Conservation (phyloP, 2,797 vertebrate species). For the Periophthalmus magnuspinnatus region DNA sequence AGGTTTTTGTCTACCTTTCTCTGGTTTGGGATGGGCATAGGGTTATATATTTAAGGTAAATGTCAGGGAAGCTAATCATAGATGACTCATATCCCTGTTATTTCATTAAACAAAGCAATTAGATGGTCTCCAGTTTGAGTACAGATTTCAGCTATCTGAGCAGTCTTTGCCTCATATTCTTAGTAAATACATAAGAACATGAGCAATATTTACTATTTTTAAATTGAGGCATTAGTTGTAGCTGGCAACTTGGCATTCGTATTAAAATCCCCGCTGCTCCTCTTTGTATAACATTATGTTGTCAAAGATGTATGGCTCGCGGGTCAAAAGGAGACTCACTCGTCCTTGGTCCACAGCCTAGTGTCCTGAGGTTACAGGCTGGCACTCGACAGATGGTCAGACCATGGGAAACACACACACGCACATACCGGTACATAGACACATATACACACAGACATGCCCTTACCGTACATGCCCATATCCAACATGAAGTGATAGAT, state of each 20-base stretch:
- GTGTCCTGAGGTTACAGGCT: slow-evolving; percentile 44
- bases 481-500: slow-evolving; percentile 21
- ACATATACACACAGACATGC: neutral
- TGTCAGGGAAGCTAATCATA: no score
- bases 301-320: slow-evolving; percentile 49
- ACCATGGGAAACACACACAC: slow-evolving; percentile 34
- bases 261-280: slow-evolving; percentile 13
- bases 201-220: neutral
- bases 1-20: no score
- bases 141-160: neutral
- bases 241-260: neutral
- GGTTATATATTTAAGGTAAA: no score
- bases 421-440: neutral
- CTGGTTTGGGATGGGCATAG: no score
- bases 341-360: slow-evolving; percentile 42
- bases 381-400: slow-evolving; percentile 66
- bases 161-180: no score
- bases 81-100: no score
- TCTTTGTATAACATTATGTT: slow-evolving; percentile 29
- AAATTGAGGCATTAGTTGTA: neutral
- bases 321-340: slow-evolving; percentile 39
- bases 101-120: no score
- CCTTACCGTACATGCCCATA: neutral
- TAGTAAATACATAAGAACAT: no score
- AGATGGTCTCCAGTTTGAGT: no score